These are phyloP conservation scores for Galendromus occidentalis DNA, from an alignment of 1,140 invertebrate species.

Conservation along the genomic window DNA sequence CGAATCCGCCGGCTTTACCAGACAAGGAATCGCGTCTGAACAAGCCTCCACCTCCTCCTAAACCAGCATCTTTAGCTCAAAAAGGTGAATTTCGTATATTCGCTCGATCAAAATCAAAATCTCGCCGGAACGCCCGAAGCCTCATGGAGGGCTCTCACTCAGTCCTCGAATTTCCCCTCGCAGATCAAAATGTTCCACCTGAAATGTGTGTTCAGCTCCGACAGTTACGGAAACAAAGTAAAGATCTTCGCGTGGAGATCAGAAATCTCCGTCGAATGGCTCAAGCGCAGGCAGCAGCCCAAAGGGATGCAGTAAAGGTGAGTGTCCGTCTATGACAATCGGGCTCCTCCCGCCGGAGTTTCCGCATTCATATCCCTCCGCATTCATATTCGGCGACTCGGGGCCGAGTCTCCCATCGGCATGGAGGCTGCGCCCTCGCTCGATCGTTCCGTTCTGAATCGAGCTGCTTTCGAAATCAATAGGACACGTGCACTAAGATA, in stretches of 20 bases:
- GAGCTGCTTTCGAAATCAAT: no score
- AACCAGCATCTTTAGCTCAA: constrained; percentile 48
- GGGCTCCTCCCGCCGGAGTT: no score
- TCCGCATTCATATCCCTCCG: no score
- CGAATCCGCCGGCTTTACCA: background rate
- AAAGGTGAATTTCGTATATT: constrained; percentile 30
- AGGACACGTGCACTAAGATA: constrained; percentile 11
- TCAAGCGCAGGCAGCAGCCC: constrained; percentile 66
- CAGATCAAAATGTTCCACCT: constrained; percentile 38
- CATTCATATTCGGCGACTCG: no score
- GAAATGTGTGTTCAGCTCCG: constrained; percentile 69
- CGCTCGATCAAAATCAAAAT: background rate
- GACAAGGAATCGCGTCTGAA: constrained; percentile 11
- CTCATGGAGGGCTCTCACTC: background rate
- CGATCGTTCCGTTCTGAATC: no score
- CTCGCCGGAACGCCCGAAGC: background rate
- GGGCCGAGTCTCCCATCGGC: no score
- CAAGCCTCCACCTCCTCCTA: constrained; percentile 64
- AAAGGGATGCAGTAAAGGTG: constrained; percentile 71
- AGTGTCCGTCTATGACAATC: no score
- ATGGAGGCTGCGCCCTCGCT: no score
- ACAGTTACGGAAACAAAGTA: constrained; percentile 65
- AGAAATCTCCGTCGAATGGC: constrained; percentile 65
- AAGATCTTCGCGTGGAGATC: constrained; percentile 68
- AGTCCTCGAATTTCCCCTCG: background rate